Percentiles rank a stretch among this genome's conserved stretches.
phyloP scores from a whole-genome alignment of 2,797 vertebrate genomes.

The Erpetoichthys calabaricus region DNA sequence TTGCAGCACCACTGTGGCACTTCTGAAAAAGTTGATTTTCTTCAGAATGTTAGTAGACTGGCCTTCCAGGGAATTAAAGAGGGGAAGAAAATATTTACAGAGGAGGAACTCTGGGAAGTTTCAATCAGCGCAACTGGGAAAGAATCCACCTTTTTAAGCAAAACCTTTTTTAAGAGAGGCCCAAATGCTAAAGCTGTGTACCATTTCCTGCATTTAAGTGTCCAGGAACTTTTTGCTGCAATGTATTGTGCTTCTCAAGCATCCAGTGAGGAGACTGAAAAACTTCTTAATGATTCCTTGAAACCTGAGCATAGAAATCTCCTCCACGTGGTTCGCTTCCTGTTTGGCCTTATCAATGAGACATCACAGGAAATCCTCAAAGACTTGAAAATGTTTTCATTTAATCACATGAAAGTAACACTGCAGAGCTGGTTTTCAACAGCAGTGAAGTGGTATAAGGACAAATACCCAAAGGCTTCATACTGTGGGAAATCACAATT shows the following conservation, averaged over 20 bases:
- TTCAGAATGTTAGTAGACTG: conserved; percentile 22
- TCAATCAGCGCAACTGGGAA: conserved; percentile 19
- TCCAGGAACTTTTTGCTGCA: conserved; percentile 32
- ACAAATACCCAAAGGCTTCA: too few relatives aligned
- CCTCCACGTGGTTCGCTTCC: not conserved
- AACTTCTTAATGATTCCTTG: not conserved
- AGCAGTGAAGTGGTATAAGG: not conserved
- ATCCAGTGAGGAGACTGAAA: not conserved
- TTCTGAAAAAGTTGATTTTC: conserved; percentile 5
- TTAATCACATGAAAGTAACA: not conserved
- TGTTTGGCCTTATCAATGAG: not conserved
- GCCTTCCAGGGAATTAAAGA: conserved; percentile 23
- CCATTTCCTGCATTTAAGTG: conserved; percentile 19
- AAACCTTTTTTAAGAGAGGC: conserved; percentile 24
- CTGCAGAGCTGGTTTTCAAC: not conserved
- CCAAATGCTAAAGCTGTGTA: conserved; percentile 21
- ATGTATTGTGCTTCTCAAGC: conserved; percentile 17
- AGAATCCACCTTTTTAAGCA: conserved; percentile 18
- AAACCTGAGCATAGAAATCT: not conserved
- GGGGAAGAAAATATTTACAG: conserved; percentile 23
- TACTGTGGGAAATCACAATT: too few relatives aligned
- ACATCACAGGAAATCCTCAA: not conserved
- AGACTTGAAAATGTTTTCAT: not conserved
- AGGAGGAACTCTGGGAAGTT: conserved; percentile 20
- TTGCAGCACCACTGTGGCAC: not conserved